These are phyloP conservation scores for Crematogaster levior DNA, from an alignment of 2,888 invertebrate genomes.

Conservation along the genomic window DNA sequence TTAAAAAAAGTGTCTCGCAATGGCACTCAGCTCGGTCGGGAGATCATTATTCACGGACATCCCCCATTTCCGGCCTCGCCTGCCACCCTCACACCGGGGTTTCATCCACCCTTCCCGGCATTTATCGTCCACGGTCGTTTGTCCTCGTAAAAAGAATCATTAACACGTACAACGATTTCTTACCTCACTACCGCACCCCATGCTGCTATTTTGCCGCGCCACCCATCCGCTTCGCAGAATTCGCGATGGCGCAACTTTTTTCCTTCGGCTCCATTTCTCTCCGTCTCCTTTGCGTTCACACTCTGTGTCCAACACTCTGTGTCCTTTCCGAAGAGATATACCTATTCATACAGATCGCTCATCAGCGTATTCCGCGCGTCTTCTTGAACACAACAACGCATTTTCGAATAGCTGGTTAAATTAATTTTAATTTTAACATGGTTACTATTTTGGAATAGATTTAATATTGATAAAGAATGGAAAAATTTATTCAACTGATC, in stretches of 20 bases:
- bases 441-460: background rate
- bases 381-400: background rate
- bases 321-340: slow-evolving; percentile 1
- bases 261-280: slow-evolving; percentile 32
- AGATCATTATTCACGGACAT: slow-evolving; percentile 66
- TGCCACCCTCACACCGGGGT: slow-evolving; percentile 15
- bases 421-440: background rate
- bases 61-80: slow-evolving; percentile 21
- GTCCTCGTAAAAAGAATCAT: slow-evolving; percentile 74
- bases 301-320: background rate
- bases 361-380: background rate
- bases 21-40: slow-evolving; percentile 5
- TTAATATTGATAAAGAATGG: background rate
- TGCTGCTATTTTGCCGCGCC: slow-evolving; percentile 24
- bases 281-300: slow-evolving; percentile 16
- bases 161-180: slow-evolving; percentile 72
- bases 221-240: background rate
- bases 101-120: slow-evolving; percentile 41
- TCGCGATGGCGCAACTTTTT: slow-evolving; percentile 27
- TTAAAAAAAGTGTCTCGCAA: slow-evolving; percentile 51
- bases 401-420: background rate
- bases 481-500: background rate
- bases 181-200: slow-evolving; percentile 32
- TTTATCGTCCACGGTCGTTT: slow-evolving; percentile 70
- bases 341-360: background rate